Evolutionary conservation across 2,113 vertebrate genomes (phyloP).

Genomic region (Cryptotis parvus): DNA sequence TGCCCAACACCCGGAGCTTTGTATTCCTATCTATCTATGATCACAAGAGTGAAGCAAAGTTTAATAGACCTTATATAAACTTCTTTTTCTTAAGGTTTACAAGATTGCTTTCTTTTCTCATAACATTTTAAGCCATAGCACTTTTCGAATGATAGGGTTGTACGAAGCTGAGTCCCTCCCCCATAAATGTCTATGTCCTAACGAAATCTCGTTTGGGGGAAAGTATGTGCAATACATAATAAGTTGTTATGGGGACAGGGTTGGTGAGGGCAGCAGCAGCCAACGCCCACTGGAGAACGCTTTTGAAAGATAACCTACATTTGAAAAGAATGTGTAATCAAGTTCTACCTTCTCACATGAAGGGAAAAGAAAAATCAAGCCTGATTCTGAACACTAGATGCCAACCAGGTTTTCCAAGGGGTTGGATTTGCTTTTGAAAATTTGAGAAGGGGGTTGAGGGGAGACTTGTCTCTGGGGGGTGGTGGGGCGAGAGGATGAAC

Average conservation of each 20-base stretch:
- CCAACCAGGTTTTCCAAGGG: not conserved
- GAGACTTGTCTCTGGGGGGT: not conserved
- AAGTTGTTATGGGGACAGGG: constrained; percentile 39
- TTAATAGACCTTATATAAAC: constrained; percentile 47
- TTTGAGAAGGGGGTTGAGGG: not conserved
- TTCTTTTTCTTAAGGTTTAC: constrained; percentile 64
- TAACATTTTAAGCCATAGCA: constrained; percentile 31
- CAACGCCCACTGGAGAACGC: constrained; percentile 46
- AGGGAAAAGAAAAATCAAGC: constrained; percentile 41
- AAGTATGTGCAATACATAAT: constrained; percentile 73
- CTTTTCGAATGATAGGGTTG: constrained; percentile 33
- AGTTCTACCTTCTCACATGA: constrained; percentile 7
- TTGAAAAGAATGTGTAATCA: constrained; percentile 28
- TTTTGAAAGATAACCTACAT: constrained; percentile 70
- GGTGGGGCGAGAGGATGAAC: constrained; percentile 14
- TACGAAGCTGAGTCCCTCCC: constrained; percentile 15
- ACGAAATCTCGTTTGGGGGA: constrained; percentile 72
- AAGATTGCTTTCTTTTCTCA: constrained; percentile 47
- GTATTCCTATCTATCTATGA: constrained; percentile 8
- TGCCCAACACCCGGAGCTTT: not conserved
- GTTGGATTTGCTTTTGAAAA: constrained; percentile 44
- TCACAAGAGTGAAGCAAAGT: constrained; percentile 52
- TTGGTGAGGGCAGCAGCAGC: not conserved
- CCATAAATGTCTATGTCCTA: constrained; percentile 66
- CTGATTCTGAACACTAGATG: constrained; percentile 19